phyloP scores from a whole-genome alignment of 2,888 invertebrate genomes.

The Ceraclea dissimilis region DNA sequence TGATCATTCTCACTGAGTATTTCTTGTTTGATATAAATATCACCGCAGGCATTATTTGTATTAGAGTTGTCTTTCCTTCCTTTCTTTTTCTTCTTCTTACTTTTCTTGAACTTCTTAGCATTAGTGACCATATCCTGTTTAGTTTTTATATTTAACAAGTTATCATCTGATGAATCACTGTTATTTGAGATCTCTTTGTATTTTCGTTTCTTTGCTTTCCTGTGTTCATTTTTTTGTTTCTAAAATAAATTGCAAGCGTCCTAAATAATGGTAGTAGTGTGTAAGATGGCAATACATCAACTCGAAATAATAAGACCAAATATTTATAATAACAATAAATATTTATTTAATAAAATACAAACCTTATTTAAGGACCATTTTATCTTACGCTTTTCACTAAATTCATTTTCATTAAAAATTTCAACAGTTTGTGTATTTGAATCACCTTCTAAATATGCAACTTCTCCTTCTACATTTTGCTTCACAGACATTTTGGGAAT shows the following conservation, averaged over 20 bases:
- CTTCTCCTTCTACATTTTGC: too few relatives aligned
- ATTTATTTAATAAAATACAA: background rate
- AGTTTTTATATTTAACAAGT: background rate
- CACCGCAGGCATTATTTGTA: background rate
- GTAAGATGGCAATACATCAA: too few relatives aligned
- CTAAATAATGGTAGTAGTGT: too few relatives aligned
- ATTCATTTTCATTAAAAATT: background rate
- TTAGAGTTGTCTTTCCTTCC: background rate
- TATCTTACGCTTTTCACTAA: background rate
- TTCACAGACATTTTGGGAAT: too few relatives aligned
- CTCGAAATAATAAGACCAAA: too few relatives aligned
- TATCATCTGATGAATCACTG: background rate
- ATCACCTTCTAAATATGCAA: background rate
- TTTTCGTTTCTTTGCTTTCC: conserved; percentile 9
- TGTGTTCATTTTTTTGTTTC: conserved; percentile 5
- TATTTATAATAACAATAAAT: background rate
- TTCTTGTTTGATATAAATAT: conserved; percentile 15
- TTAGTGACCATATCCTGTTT: background rate
- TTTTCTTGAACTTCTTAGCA: background rate
- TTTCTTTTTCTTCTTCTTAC: conserved; percentile 7
- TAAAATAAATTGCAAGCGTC: background rate
- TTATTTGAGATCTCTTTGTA: background rate
- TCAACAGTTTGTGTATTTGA: background rate
- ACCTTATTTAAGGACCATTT: background rate
- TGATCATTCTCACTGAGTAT: conserved; percentile 9